Base-by-base conservation (phyloP, 2,888 invertebrate genomes). In the Cacoxenus indagator region DNA sequence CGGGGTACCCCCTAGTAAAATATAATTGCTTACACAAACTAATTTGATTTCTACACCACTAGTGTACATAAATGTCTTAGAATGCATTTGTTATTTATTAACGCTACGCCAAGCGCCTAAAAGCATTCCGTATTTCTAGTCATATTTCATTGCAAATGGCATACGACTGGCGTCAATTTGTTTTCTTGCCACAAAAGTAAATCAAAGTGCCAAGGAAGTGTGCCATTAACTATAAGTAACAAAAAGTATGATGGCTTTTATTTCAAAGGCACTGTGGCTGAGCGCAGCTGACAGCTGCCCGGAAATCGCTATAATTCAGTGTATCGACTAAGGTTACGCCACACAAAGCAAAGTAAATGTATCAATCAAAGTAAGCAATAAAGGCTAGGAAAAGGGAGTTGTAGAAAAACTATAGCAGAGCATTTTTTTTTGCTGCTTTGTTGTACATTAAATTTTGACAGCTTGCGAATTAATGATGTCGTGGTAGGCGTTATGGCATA, bases 91-190 rank as follows among this genome's bases (percentile, higher is more conserved):
- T 37, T 37, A 37, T 37, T 37, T 11, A 51, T 22, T 17, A 22
- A 0, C 17, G 5, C 17, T 8, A 17, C 17, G 48, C 19, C 37
- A 48, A 48, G 48, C 48, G 48, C 19, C 51, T 51, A 51, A 51
- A 51, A 22, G 22, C 19, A 51, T n/a, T 17, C 17, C 14, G 22
- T 17, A 48, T 51, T 51, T 4, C 45, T 22, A 62, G 61, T 62
- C 43, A 80, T 80, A 80, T 82, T 80, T 80, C 80, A 80, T 82
- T 80, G 80, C 80, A 80, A 80, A 80, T 80, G 82, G 78, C 82
- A 82, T 76, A 82, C 82, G 82, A 81, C 81, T 80, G 77, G 75
- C 78, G 78, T 82, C 81, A 82, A 80, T 80, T 80, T 80, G 81
- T 82, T 82, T 78, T 72, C 70, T 75, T 51, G 81, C 76, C 77